phyloP scores from a whole-genome alignment of 1,140 invertebrate species.

The Hyphantria cunea region DNA sequence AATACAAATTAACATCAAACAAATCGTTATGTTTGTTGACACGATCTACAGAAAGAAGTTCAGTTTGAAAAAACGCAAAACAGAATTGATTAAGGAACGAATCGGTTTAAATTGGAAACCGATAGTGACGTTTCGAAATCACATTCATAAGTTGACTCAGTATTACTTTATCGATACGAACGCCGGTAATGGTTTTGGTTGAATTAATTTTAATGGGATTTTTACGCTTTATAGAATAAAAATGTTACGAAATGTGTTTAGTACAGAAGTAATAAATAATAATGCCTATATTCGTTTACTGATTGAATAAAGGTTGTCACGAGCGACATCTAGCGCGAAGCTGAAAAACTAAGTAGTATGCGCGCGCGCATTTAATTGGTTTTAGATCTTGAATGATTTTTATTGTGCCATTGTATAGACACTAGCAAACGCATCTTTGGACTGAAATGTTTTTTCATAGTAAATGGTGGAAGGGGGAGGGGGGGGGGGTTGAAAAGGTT shows the following conservation, averaged over 20 bases:
- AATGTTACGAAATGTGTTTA: conserved; percentile 76
- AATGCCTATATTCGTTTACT: conserved; percentile 42
- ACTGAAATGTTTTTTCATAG: too few species aligned
- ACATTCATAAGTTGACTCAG: conserved; percentile 77
- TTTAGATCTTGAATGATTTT: conserved; percentile 47
- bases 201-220: conserved; percentile 81
- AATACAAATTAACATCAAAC: conserved; percentile 56
- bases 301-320: conserved; percentile 36
- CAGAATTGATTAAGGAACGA: conserved; percentile 81
- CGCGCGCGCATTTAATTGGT: conserved; percentile 65
- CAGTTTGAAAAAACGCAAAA: conserved; percentile 70
- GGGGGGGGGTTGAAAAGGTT: conserved; percentile 31
- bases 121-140: conserved; percentile 81
- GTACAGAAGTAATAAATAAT: conserved; percentile 69
- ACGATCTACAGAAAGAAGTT: conserved; percentile 59
- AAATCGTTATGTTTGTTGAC: conserved; percentile 60
- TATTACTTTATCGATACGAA: conserved; percentile 80
- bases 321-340: conserved; percentile 56
- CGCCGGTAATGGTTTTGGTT: conserved; percentile 76
- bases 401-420: conserved; percentile 19
- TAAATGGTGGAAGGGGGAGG: not conserved
- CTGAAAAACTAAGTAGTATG: conserved; percentile 46
- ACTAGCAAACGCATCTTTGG: too few species aligned
- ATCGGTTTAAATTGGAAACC: conserved; percentile 81
- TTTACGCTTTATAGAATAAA: conserved; percentile 77